Evolutionary conservation across 2,113 vertebrate genomes (phyloP), one percentile per base, ranked within the genome.

Genomic region (Gymnogyps californianus): DNA sequence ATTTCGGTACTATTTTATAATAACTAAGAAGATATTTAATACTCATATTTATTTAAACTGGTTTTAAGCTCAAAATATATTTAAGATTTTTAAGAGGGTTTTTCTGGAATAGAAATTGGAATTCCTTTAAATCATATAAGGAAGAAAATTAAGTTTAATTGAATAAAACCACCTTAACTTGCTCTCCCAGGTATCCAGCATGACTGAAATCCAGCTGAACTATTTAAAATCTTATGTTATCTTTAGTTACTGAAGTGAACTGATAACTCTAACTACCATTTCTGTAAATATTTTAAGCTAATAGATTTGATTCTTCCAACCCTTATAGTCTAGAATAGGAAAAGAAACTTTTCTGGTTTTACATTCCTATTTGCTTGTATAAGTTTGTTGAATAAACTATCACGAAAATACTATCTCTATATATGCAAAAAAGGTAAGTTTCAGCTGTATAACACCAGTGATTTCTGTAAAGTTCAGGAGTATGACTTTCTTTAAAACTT

Each of bases 401-500:
- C 6, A 76, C 9, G 8, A 93, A 83, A 88, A 74, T 38, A 26
- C 21, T 62, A 24, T 40, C 14, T 81, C 15, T 38, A 19, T 17
- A 22, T 13, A 57, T 25, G 14, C 6, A 20, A 49, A 83, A 62
- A 91, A 54, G 42, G 46, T 89, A 93, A 57, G 26, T 40, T 93
- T 91, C 69, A 96, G 26, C 57, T 71, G 26, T 32, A 25, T 34
- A 89, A 59, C 32, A 76, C 9, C 18, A 94, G 61, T 17, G 44
- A 84, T 59, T 94, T 93, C 69, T 87, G 40, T 87, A 82, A 79
- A 89, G 70, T 94, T 82, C 47, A 93, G 38, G 47, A 84, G 49
- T 91, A 65, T 89, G n/a, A 52, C 66, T 89, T 77, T 89, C 55
- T 84, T 82, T 96, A 82, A 79, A 95, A 75, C 38, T 82, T 94